Base-by-base conservation (phyloP, 2,888 invertebrate species). In the Phyto melanocephala region DNA sequence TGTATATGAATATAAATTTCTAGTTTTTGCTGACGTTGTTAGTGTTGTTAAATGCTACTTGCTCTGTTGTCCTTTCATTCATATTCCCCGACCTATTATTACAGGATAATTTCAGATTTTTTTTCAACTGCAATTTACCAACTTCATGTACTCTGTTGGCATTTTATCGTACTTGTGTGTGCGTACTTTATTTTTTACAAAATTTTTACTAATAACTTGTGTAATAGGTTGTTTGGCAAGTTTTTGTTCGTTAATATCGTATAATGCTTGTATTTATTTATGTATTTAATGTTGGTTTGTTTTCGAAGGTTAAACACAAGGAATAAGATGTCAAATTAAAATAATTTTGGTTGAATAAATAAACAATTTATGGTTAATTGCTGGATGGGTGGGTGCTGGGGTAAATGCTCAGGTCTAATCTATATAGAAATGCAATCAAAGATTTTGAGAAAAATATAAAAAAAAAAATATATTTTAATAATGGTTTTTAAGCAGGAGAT, bases 311-410 rank as follows among this genome's bases (percentile, higher is more conserved):
- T 15, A 67, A 67, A n/a, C 4, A 17, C 40, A 2, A 15, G 52
- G 24, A 45, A 62, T 33, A 63, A 71, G 47, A 60, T 81, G 67
- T 81, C 76, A 77, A 62, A 81, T 81, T 81, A 81, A 77, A 77
- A 77, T 72, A 77, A 81, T 72, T 81, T 81, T 67, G 77, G 81
- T 81, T 81, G 81, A 76, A 67, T 81, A 77, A 77, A 77, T 72
- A 67, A 60, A 79, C 45, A 79, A 72, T 67, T 79, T 72, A 28
- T 67, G 72, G 67, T 72, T 79, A 79, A 72, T 72, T 60, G 65
- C 42, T 72, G 6, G 28, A 22, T 52, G 35, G 10, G 37, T 37
- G 20, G 10, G 56, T 47, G 45, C 0, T 47, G n/a, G 15, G 35
- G 22, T 28, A 28, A 28, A 3, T 5, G 6, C 3, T 28, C 28